These are phyloP conservation scores for Pollicipes pollicipes DNA, from an alignment of 1,140 invertebrate genomes.

Conservation along the genomic window DNA sequence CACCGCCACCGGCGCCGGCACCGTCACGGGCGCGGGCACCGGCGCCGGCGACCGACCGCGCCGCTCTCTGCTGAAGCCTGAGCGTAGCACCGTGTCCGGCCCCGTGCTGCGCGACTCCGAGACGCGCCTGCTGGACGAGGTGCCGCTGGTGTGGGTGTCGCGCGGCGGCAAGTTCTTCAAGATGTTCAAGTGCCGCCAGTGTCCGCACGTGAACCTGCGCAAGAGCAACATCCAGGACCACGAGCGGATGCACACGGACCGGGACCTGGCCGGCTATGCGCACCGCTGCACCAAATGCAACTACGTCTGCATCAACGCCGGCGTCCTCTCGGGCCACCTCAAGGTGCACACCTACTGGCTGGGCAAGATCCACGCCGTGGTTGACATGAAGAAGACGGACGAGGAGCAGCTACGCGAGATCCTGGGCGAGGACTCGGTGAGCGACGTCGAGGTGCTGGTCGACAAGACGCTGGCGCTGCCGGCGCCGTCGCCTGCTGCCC, in stretches of 20 bases:
- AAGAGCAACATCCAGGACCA: slow-evolving; percentile 67
- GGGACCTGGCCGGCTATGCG: slow-evolving; percentile 22
- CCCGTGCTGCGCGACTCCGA: slow-evolving; percentile 21
- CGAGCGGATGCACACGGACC: slow-evolving; percentile 57
- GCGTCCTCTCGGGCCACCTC: slow-evolving; percentile 51
- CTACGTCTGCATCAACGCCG: slow-evolving; percentile 55
- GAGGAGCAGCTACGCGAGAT: slow-evolving; percentile 47
- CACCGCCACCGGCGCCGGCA: slow-evolving; percentile 10
- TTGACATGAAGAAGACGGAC: slow-evolving; percentile 41
- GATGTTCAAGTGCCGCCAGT: slow-evolving; percentile 67
- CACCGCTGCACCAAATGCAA: slow-evolving; percentile 55
- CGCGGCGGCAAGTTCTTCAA: slow-evolving; percentile 49
- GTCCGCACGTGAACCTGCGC: slow-evolving; percentile 59
- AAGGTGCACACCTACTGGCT: slow-evolving; percentile 54
- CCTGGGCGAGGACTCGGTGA: slow-evolving; percentile 11
- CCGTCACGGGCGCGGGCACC: slow-evolving; percentile 10
- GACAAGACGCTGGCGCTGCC: not conserved
- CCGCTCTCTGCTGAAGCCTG: slow-evolving; percentile 4
- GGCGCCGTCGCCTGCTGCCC: not conserved
- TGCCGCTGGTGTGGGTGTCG: slow-evolving; percentile 52
- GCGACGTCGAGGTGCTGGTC: slow-evolving; percentile 7
- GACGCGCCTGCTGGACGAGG: slow-evolving; percentile 29
- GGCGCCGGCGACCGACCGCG: slow-evolving; percentile 11
- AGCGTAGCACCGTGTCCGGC: slow-evolving; percentile 17
- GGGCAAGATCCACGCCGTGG: slow-evolving; percentile 46